Percentiles rank a stretch among this genome's conserved stretches.
phyloP scores from a whole-genome alignment of 2,888 invertebrate genomes.

The Lingula anatina region DNA sequence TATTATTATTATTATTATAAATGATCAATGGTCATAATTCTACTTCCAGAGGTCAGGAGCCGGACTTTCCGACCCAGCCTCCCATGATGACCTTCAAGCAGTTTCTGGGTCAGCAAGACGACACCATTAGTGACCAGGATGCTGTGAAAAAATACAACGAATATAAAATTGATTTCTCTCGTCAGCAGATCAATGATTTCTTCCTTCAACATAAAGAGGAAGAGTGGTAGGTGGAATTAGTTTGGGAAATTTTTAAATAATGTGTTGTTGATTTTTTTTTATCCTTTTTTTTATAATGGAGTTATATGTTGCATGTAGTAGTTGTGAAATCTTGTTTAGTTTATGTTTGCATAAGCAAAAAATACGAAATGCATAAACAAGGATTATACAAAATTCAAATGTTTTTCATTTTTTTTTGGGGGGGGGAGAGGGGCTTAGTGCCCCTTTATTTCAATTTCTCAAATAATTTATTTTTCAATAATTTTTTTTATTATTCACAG shows the following conservation, averaged over 20 bases:
- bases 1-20: no score
- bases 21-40: no score
- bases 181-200: conserved; percentile 96
- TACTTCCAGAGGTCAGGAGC: conserved; percentile 15
- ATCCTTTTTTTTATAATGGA: neutral
- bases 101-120: conserved; percentile 92
- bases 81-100: conserved; percentile 97
- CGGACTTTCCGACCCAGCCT: conserved; percentile 70
- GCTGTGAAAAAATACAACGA: conserved; percentile 97
- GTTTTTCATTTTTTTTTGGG: no score
- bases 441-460: no score
- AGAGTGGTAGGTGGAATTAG: conserved; percentile 82
- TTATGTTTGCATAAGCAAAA: neutral
- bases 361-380: no score
- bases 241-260: neutral
- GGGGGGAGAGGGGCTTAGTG: no score
- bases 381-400: no score
- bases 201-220: conserved; percentile 99
- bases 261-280: neutral
- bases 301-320: neutral
- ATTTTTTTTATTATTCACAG: no score
- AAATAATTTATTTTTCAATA: no score
- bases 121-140: conserved; percentile 87
- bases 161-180: conserved; percentile 93
- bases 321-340: neutral